These are phyloP conservation scores for Mobula hypostoma DNA, from an alignment of 2,113 vertebrate genomes.

Conservation along the genomic window DNA sequence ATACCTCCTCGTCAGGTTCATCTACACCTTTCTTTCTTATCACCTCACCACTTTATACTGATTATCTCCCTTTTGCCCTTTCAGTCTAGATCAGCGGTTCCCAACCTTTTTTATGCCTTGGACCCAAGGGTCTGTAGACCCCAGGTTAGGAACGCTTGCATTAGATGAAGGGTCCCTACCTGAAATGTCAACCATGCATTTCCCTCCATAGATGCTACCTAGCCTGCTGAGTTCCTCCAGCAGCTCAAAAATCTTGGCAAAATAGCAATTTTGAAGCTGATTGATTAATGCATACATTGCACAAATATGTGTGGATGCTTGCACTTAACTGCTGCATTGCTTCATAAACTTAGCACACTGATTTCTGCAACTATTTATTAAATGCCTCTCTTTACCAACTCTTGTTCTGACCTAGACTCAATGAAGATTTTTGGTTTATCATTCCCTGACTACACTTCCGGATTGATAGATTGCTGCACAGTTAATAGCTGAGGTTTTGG, in stretches of 20 bases:
- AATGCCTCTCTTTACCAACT: not conserved
- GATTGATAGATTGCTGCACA: not conserved
- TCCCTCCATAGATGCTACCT: too few relatives aligned
- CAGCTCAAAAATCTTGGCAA: not conserved
- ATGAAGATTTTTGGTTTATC: not conserved
- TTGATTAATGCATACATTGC: not conserved
- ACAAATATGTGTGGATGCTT: not conserved
- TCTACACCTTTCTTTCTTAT: too few relatives aligned
- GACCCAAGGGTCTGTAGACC: too few relatives aligned
- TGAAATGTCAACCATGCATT: too few relatives aligned
- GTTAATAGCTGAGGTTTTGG: not conserved
- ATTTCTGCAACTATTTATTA: not conserved
- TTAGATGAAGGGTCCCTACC: too few relatives aligned
- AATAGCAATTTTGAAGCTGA: not conserved
- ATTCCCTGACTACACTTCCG: not conserved
- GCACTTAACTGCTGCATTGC: not conserved
- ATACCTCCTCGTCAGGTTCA: too few relatives aligned
- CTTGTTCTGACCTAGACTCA: not conserved
- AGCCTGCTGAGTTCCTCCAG: too few relatives aligned
- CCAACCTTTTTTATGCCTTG: too few relatives aligned
- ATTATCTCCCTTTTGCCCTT: too few relatives aligned
- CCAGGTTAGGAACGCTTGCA: too few relatives aligned
- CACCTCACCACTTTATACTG: too few relatives aligned
- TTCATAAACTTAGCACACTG: not conserved
- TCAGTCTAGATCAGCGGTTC: too few relatives aligned